Evolutionary conservation across 2,113 vertebrate genomes (phyloP).

Genomic region (Brevimyrus niger): DNA sequence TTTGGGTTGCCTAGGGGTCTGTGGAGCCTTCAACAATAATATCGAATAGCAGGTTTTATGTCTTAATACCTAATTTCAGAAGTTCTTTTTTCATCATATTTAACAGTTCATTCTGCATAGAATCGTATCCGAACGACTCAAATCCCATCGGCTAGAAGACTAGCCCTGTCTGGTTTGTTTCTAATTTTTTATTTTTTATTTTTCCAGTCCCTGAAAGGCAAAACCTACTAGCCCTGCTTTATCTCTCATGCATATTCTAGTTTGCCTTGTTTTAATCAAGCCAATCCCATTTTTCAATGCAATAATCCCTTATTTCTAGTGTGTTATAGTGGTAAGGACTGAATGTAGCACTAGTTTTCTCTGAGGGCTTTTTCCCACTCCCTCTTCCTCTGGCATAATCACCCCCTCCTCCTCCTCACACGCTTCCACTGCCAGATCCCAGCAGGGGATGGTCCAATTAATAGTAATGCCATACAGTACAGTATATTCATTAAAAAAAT

Average conservation of each 20-base stretch:
- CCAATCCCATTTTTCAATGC: neutral
- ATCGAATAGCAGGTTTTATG: neutral
- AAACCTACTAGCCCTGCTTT: neutral
- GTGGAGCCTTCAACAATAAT: neutral
- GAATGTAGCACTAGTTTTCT: neutral
- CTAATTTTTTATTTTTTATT: too few relatives aligned
- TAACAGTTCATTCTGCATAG: neutral
- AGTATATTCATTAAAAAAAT: neutral
- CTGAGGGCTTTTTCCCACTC: neutral
- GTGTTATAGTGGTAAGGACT: neutral
- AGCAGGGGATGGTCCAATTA: neutral
- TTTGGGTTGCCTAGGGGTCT: neutral
- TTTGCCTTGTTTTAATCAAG: neutral
- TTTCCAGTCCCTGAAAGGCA: neutral
- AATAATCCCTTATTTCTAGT: neutral
- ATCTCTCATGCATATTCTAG: neutral
- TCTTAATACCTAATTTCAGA: neutral
- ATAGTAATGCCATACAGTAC: neutral
- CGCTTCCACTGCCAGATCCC: neutral
- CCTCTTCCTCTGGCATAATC: neutral
- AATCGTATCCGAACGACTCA: neutral
- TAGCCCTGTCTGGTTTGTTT: neutral
- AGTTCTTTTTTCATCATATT: neutral
- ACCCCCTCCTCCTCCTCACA: neutral
- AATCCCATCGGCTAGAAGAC: neutral